Base-by-base conservation (phyloP, 2,888 invertebrate species). In the Margaritifera margaritifera region DNA sequence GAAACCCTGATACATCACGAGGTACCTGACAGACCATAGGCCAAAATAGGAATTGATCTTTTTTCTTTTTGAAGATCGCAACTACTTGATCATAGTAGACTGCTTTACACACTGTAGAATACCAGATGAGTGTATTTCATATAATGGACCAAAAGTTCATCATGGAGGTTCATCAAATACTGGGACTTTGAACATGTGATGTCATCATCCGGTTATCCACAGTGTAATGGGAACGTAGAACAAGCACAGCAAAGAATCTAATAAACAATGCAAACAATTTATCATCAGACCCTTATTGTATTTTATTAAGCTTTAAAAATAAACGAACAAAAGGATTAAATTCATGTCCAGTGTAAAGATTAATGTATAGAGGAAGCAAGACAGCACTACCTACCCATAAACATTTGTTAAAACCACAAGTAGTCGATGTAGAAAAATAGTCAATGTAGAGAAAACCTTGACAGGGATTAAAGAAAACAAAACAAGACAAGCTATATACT, bases 21-120 rank as follows among this genome's bases (percentile, higher is more conserved):
- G 2, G 62, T 62, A 22, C 52, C 63, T 8, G 55, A 54, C 55
- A 22, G 55, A 25, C 63, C 65, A 50, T 65, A 57, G 66, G 52
- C 51, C 22, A 66, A 66, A 53, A 60, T 60, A 6, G 66, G 61
- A 55, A 55, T 58, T 25, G 67, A 67, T 62, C 31, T 67, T 24
- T 62, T n/a, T 52, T 50, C 51, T 25, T 6, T 67, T 62, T 55
- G 42, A 27, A 19, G 57, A 19, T n/a, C 24, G 57, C 42, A 54
- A 62, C 22, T 56, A 67, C 57, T 50, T 67, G 20, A 54, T 62
- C 31, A 67, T 62, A 22, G 62, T 62, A 31, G 67, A 62, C 27
- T 67, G 24, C 62, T 42, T 42, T 53, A 52, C 64, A 20, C 25
- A 55, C n/a, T 31, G 24, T 42, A 55, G 55, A 24, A n/a, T n/a